Evolutionary conservation across 1,140 invertebrate species (phyloP).

Genomic region (Ylistrum balloti): DNA sequence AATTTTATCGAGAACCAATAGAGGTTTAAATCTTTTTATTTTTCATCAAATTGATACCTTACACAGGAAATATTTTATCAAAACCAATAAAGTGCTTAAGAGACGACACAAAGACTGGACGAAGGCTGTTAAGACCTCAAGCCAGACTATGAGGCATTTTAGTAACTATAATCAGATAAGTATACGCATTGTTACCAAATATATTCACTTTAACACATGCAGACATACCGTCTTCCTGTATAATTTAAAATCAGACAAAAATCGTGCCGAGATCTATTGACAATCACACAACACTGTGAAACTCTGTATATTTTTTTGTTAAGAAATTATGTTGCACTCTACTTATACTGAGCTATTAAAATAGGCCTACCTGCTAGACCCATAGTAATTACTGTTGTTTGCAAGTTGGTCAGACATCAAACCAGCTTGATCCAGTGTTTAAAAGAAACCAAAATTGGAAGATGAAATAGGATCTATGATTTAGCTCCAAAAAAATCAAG

Average conservation of each 20-base stretch:
- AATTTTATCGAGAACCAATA: too few species aligned
- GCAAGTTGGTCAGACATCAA: slow-evolving; percentile 25
- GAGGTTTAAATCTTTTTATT: too few species aligned
- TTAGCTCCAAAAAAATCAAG: neutral
- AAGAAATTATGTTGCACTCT: slow-evolving; percentile 20
- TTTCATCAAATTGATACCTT: too few species aligned
- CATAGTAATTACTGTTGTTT: neutral
- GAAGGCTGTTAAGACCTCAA: too few species aligned
- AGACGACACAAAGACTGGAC: too few species aligned
- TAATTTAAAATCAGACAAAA: slow-evolving; percentile 15
- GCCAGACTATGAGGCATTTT: neutral
- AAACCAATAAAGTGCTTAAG: too few species aligned
- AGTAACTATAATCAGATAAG: neutral
- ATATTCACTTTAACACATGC: neutral
- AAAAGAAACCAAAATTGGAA: neutral
- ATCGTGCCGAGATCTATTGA: neutral
- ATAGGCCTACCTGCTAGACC: neutral
- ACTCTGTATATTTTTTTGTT: neutral
- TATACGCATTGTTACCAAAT: neutral
- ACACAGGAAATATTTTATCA: too few species aligned
- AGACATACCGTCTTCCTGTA: neutral
- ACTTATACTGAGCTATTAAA: neutral
- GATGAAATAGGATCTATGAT: slow-evolving; percentile 35
- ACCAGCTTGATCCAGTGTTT: neutral
- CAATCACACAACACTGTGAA: neutral